These are phyloP conservation scores for Diarsia rubi DNA, from an alignment of 2,888 invertebrate species.

Conservation along the genomic window DNA sequence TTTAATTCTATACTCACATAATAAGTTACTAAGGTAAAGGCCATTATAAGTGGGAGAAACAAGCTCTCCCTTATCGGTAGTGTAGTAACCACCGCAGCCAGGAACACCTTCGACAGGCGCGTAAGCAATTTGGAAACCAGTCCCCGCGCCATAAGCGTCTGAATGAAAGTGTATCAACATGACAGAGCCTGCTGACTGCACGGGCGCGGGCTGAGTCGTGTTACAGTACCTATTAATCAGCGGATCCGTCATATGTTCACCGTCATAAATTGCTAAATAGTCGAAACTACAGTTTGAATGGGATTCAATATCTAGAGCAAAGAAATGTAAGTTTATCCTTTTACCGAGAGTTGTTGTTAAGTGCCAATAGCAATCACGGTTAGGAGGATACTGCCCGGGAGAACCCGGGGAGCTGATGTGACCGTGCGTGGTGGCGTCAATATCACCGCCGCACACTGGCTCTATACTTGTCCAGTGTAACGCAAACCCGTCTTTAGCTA, in stretches of 20 bases:
- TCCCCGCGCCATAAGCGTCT: slow-evolving; percentile 92
- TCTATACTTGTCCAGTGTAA: slow-evolving; percentile 94
- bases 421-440: slow-evolving; percentile 92
- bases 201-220: slow-evolving; percentile 93
- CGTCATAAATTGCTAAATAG: slow-evolving; percentile 93
- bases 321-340: slow-evolving; percentile 95
- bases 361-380: slow-evolving; percentile 96
- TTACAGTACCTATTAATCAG: slow-evolving; percentile 94
- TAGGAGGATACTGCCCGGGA: slow-evolving; percentile 96
- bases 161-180: slow-evolving; percentile 95
- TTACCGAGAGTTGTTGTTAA: slow-evolving; percentile 93
- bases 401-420: slow-evolving; percentile 96
- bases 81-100: slow-evolving; percentile 95
- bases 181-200: slow-evolving; percentile 92
- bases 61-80: slow-evolving; percentile 92
- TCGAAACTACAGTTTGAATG: slow-evolving; percentile 94
- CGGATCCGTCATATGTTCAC: slow-evolving; percentile 84
- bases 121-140: slow-evolving; percentile 96
- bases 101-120: slow-evolving; percentile 93
- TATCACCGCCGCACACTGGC: slow-evolving; percentile 94
- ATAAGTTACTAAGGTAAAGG: slow-evolving; percentile 90
- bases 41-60: slow-evolving; percentile 91
- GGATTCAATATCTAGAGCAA: slow-evolving; percentile 93
- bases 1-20: slow-evolving; percentile 96
- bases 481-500: slow-evolving; percentile 93